Evolutionary conservation across 2,888 invertebrate genomes (phyloP).

Genomic region (Pediacus dermestoides): DNA sequence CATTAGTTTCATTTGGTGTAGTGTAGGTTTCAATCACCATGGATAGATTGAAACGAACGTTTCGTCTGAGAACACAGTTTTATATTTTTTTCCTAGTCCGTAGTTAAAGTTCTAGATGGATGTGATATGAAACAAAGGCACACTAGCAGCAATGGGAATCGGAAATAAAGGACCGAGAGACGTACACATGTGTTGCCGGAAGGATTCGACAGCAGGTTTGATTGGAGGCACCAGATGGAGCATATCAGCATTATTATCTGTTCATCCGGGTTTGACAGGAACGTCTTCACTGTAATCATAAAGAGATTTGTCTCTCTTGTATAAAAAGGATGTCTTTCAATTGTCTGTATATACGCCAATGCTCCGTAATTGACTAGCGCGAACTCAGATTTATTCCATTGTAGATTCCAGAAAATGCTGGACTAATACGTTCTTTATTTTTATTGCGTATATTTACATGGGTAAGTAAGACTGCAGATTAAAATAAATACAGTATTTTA

Average conservation of each 20-base stretch:
- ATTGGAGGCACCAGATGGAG: slow-evolving; percentile 44
- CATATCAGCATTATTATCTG: slow-evolving; percentile 44
- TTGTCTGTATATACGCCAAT: slow-evolving; percentile 10
- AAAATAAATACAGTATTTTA: too few relatives aligned
- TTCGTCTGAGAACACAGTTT: slow-evolving; percentile 25
- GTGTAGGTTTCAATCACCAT: slow-evolving; percentile 35
- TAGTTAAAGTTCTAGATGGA: slow-evolving; percentile 12
- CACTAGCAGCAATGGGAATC: slow-evolving; percentile 23
- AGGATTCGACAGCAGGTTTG: slow-evolving; percentile 41
- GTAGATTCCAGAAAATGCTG: too few relatives aligned
- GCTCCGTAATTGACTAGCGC: not conserved
- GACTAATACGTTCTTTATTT: too few relatives aligned
- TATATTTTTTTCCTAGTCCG: too few relatives aligned
- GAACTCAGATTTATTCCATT: not conserved
- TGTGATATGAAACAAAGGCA: slow-evolving; percentile 15
- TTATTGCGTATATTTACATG: too few relatives aligned
- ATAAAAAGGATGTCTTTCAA: slow-evolving; percentile 27
- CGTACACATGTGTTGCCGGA: slow-evolving; percentile 34
- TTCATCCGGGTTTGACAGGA: slow-evolving; percentile 42
- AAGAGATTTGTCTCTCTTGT: slow-evolving; percentile 37
- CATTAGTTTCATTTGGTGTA: slow-evolving; percentile 38
- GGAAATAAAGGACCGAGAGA: slow-evolving; percentile 26
- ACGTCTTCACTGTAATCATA: slow-evolving; percentile 39
- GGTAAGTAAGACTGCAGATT: too few relatives aligned
- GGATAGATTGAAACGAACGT: too few relatives aligned